A percentile compares a stretch with the other conserved stretches of the same genome.
These are phyloP conservation scores for Phodopus roborovskii DNA, from an alignment of 2,113 vertebrate genomes.

Conservation along the genomic window DNA sequence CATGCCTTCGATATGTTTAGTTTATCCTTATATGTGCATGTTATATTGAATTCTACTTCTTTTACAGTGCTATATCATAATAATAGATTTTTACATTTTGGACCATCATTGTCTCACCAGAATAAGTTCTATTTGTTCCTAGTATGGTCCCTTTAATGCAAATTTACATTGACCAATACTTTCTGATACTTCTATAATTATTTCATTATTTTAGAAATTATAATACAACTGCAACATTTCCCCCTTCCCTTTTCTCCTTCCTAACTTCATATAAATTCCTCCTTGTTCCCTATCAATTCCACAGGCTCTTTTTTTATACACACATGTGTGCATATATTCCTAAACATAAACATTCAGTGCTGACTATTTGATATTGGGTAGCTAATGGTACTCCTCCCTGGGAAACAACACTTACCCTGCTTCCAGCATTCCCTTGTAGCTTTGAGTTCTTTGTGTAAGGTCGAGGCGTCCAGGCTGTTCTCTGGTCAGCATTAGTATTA, in stretches of 20 bases:
- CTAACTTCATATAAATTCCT: neutral
- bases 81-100: neutral
- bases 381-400: neutral
- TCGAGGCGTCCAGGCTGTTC: neutral
- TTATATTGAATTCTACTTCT: neutral
- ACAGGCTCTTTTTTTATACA: too few species aligned
- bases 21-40: too few species aligned
- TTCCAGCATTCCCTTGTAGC: neutral
- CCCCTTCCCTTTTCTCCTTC: neutral
- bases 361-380: neutral
- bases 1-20: neutral
- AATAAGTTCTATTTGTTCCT: neutral
- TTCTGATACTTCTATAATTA: neutral
- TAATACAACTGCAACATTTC: neutral
- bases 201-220: neutral
- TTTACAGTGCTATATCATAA: neutral
- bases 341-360: neutral
- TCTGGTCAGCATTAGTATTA: neutral
- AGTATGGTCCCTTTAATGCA: too few species aligned
- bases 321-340: neutral
- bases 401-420: neutral
- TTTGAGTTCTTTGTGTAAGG: neutral
- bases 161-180: neutral
- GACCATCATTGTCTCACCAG: neutral
- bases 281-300: neutral